Base-by-base conservation (phyloP, 2,888 invertebrate genomes). In the Caenorhabditis virilis region DNA sequence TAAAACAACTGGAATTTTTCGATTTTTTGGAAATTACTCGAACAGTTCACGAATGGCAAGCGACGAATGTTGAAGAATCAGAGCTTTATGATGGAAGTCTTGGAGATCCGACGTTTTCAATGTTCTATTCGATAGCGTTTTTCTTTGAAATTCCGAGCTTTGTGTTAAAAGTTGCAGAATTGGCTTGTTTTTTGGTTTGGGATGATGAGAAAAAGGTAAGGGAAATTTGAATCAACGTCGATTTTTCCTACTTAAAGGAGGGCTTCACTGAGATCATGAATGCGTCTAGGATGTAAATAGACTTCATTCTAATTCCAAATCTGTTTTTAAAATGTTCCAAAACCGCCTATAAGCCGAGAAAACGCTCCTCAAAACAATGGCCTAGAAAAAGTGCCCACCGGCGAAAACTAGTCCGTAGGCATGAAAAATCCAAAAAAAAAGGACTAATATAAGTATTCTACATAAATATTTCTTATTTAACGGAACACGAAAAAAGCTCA, bases 181-280 rank as follows among this genome's bases (percentile, higher is more conserved):
- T 71, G 49, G 60, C 60, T 18, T 60, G 60, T 30, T 69, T 69
- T n/a, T 47, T 69, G 16, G 69, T 69, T n/a, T 69, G 69, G 69
- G 69, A 69, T 43, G 57, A 62, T 33, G 63, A 63, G 46, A 57
- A 47, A 46, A 63, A 63, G 43, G 63, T 52, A n/a, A 22, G 27
- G 30, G 30, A 9, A 42, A 35, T 6, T 1, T 13, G 33, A 13
- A n/a, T n/a, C n/a, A n/a, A n/a, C n/a, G n/a, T n/a, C n/a, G n/a
- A n/a, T n/a, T n/a, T n/a, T n/a, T n/a, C n/a, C n/a, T n/a, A n/a
- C n/a, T n/a, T n/a, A n/a, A n/a, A n/a, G n/a, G n/a, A n/a, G n/a
- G n/a, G n/a, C n/a, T n/a, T n/a, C n/a, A n/a, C n/a, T n/a, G n/a
- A n/a, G n/a, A n/a, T n/a, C n/a, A n/a, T n/a, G n/a, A n/a, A n/a